These are phyloP conservation scores for Gryllus longicercus DNA, from an alignment of 2,888 invertebrate species.

Conservation along the genomic window DNA sequence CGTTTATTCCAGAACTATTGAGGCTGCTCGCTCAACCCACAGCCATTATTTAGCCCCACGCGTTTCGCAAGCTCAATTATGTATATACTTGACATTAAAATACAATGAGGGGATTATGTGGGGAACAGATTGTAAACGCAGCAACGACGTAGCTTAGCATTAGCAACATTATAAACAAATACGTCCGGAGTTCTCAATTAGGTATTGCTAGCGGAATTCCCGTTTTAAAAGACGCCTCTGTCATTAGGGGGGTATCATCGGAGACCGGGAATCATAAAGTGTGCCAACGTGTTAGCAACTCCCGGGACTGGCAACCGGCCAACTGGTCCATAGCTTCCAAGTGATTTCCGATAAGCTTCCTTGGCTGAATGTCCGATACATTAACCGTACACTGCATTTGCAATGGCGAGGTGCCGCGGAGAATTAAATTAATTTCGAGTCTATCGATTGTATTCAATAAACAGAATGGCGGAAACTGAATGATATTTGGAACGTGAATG, in stretches of 20 bases:
- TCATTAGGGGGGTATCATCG: not conserved
- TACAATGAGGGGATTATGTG: not conserved
- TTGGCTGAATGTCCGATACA: not conserved
- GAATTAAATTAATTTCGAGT: too few species aligned
- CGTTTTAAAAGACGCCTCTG: too few species aligned
- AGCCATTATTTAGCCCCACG: not conserved
- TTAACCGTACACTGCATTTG: not conserved
- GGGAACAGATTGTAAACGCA: not conserved
- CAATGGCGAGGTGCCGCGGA: too few species aligned
- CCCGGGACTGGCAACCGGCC: not conserved
- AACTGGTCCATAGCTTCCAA: not conserved
- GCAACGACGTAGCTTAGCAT: not conserved
- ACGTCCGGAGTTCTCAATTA: not conserved
- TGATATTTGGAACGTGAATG: too few species aligned
- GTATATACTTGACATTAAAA: not conserved
- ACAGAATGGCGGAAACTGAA: too few species aligned
- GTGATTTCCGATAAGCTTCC: constrained; percentile 1
- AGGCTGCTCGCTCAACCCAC: not conserved
- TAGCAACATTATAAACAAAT: not conserved
- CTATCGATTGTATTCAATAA: too few species aligned
- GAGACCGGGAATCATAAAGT: not conserved
- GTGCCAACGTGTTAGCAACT: not conserved
- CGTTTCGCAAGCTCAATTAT: not conserved
- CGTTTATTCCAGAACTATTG: not conserved
- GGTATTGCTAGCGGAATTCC: not conserved